phyloP scores from a whole-genome alignment of 2,113 vertebrate species.

The Glaucomys volans region DNA sequence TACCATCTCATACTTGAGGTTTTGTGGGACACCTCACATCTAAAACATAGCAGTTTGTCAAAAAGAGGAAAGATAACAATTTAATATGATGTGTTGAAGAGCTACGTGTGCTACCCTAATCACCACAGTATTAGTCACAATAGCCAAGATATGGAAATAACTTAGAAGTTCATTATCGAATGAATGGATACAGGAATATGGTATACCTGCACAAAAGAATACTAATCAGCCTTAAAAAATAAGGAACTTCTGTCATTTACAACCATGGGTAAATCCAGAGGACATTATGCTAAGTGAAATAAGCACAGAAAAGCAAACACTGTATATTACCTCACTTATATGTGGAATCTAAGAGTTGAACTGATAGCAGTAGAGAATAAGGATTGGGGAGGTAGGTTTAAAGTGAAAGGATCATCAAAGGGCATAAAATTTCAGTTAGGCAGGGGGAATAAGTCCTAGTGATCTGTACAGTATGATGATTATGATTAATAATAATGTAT shows the following conservation, averaged over 20 bases:
- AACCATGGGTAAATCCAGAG: not conserved
- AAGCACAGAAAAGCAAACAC: not conserved
- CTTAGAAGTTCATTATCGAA: too few species aligned
- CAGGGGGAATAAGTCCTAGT: not conserved
- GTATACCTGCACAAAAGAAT: not conserved
- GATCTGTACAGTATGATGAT: not conserved
- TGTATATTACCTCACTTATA: too few species aligned
- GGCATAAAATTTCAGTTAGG: not conserved
- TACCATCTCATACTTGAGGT: too few species aligned
- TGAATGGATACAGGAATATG: not conserved
- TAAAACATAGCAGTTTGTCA: too few species aligned
- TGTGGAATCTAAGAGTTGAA: too few species aligned
- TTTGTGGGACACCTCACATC: too few species aligned
- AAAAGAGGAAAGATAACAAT: too few species aligned
- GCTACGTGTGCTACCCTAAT: too few species aligned
- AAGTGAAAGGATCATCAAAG: not conserved
- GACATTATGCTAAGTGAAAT: not conserved
- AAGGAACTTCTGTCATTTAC: not conserved
- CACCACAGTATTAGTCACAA: not conserved
- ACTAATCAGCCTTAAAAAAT: not conserved
- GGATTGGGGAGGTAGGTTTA: too few species aligned
- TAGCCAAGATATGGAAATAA: not conserved
- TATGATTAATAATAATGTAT: not conserved
- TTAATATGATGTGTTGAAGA: not conserved
- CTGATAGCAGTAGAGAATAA: not conserved